Percentiles rank a stretch among this genome's conserved stretches.
Conservation (phyloP, 1,140 invertebrate species). For the Papilio glaucus region DNA sequence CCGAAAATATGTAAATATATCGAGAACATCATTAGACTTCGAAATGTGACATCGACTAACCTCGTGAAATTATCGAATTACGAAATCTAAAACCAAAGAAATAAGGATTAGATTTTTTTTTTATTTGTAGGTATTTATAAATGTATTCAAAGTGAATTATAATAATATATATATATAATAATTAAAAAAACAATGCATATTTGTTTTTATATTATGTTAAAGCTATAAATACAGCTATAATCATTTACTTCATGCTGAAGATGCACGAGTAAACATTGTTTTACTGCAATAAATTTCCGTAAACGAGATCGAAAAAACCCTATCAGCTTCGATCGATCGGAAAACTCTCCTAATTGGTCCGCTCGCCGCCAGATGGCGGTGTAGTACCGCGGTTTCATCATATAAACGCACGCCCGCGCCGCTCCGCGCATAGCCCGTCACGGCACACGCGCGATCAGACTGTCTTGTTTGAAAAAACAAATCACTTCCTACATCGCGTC, state of each 20-base stretch:
- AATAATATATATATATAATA: too few relatives aligned
- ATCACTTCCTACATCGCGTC: constrained; percentile 46
- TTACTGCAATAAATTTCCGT: neutral
- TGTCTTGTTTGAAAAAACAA: constrained; percentile 48
- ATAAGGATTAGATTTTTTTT: too few relatives aligned
- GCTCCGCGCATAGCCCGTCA: constrained; percentile 66
- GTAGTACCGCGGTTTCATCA: constrained; percentile 59
- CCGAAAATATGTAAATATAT: too few relatives aligned
- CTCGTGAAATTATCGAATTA: too few relatives aligned
- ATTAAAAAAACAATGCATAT: too few relatives aligned
- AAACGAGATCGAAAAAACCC: neutral
- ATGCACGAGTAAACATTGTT: neutral
- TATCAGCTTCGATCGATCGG: constrained; percentile 45
- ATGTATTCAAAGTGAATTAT: too few relatives aligned
- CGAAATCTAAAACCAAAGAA: too few relatives aligned
- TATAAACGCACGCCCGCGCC: constrained; percentile 65
- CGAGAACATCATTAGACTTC: too few relatives aligned
- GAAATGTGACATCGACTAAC: too few relatives aligned
- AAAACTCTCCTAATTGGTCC: constrained; percentile 63
- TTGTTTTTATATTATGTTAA: neutral
- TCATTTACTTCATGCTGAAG: too few relatives aligned
- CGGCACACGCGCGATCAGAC: constrained; percentile 59
- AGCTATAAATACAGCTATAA: neutral
- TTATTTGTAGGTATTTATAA: too few relatives aligned
- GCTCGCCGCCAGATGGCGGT: constrained; percentile 72